Evolutionary conservation across 2,113 vertebrate species (phyloP), one percentile per base, ranked within the genome.

Genomic region (Neotragus pygmaeus): DNA sequence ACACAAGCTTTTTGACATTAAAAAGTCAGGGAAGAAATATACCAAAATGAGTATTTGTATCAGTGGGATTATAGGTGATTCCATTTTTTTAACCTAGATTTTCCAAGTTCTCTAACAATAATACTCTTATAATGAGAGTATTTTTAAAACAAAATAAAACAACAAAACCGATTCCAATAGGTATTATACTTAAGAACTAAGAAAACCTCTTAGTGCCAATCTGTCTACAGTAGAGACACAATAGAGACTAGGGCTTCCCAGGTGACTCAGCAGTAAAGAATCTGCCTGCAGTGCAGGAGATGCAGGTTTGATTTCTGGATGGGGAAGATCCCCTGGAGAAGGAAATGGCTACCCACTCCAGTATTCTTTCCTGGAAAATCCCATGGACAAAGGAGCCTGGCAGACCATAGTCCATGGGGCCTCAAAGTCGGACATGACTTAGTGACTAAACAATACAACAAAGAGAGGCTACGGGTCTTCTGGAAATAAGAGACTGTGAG

Each of bases 71-170:
- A 36, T 15, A 88, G 45, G 28, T 55, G 21, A 93, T 17, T 36
- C 36, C 15, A 78, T 55, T 88, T 66, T 39, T 73, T 83, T 30
- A 88, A 87, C 11, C 55, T 51, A 58, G 19, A 78, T 45, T 96
- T 87, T 93, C 83, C 28, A 78, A 51, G 6, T 70, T 87, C 11
- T 84, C 30, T 66, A 73, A 90, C 1, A 83, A 23, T 90, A 87
- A 53, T 39, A 47, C 3, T 81, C 57, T 49, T 62, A 78, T 39
- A 91, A 80, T 92, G 55, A 86, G 66, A 73, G 14, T 73, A 84
- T 55, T 73, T 84, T 33, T 13, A 70, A 92, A 96, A 43, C 9
- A 94, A 94, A 96, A 51, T 6, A 82, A 91, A 75, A 90, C 30
- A 91, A 57, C 2, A 92, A 90, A 82, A 62, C 33, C 4, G 9